Conservation (phyloP, 2,888 invertebrate species). For the Boloria euphrosyne region DNA sequence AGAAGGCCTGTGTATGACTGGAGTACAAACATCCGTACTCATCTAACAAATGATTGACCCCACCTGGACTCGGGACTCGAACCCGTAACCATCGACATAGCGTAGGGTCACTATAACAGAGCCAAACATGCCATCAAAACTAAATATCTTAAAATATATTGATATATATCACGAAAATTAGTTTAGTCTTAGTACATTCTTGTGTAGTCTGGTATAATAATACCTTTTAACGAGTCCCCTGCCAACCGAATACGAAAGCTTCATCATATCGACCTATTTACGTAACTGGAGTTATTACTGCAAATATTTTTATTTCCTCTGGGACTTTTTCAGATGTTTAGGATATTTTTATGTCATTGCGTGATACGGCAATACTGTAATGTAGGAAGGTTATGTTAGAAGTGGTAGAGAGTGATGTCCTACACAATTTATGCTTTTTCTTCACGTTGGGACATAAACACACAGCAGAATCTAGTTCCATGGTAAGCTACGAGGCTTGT, state of each 20-base stretch:
- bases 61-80: too few species aligned
- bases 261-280: conserved; percentile 20
- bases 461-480: background rate
- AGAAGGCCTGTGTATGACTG: too few species aligned
- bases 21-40: too few species aligned
- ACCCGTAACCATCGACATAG: too few species aligned
- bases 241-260: conserved; percentile 1
- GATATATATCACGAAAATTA: background rate
- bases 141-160: too few species aligned
- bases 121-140: too few species aligned
- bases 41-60: too few species aligned
- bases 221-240: background rate
- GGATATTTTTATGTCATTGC: background rate
- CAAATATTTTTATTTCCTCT: conserved; percentile 10
- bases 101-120: too few species aligned
- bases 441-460: background rate
- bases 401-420: too few species aligned
- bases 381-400: background rate
- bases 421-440: too few species aligned
- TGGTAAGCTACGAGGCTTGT: too few species aligned
- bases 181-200: background rate
- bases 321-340: conserved; percentile 12
- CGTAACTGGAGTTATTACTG: conserved; percentile 19
- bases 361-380: conserved; percentile 1
- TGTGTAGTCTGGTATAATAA: background rate